Percentiles rank a stretch among this genome's conserved stretches.
Evolutionary conservation across 2,797 vertebrate species (phyloP).

Genomic region (Catostomus latipinnis): DNA sequence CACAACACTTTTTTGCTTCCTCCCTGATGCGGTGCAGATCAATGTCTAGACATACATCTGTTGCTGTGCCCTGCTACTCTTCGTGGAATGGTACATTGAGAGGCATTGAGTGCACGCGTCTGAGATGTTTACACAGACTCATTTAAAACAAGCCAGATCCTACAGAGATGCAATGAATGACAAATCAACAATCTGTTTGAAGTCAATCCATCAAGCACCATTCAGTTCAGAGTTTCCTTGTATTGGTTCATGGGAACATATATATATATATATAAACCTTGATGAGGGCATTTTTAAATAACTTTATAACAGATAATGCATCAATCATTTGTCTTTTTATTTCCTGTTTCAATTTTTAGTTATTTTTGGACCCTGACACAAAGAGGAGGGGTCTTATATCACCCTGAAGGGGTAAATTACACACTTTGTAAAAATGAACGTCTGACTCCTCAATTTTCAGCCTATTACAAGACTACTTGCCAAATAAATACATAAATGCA

Average conservation of each 20-base stretch:
- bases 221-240: not conserved
- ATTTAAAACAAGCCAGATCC: conserved; percentile 58
- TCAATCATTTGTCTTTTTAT: no score
- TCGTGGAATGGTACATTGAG: conserved; percentile 61
- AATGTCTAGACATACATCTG: conserved; percentile 63
- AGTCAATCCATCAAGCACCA: conserved; percentile 24
- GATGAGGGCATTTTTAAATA: no score
- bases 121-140: conserved; percentile 56
- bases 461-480: no score
- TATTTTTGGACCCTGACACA: no score
- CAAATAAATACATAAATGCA: no score
- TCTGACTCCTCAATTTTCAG: no score
- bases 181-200: conserved; percentile 63
- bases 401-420: no score
- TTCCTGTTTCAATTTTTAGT: no score
- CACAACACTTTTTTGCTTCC: conserved; percentile 52
- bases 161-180: conserved; percentile 55
- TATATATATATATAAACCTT: not conserved
- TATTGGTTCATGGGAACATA: not conserved
- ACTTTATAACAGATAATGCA: no score
- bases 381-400: no score
- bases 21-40: conserved; percentile 60
- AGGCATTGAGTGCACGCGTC: conserved; percentile 49
- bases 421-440: no score
- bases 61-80: conserved; percentile 53